Base-by-base conservation (phyloP, 2,888 invertebrate genomes). In the Charanyca ferruginea region DNA sequence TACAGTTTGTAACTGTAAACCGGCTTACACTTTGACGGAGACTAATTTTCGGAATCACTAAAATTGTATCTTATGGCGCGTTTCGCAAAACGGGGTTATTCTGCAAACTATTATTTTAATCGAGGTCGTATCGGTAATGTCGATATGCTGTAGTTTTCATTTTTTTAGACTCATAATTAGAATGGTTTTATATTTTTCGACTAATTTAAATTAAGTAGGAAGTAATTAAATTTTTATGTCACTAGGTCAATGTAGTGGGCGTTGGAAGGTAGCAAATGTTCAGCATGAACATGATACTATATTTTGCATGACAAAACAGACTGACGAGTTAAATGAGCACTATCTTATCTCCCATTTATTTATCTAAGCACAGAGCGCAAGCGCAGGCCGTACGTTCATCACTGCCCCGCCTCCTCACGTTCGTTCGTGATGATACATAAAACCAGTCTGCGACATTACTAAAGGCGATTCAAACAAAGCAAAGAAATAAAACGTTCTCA, bases 11-110 rank as follows among this genome's bases (percentile, higher is more conserved):
- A 74, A 83, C 77, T 72, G 72, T 71, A 57, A 75, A 82, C 79
- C 73, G 83, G 83, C 83, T 87, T 88, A 83, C 85, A 84, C 83
- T 84, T 84, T 83, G 86, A 83, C 82, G 66, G 77, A 66, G 79
- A 87, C 83, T 83, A 85, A 88, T 88, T 85, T 81, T 73, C 72
- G 75, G 70, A 81, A 73, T 79, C 70, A 66, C 72, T 79, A 73
- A 81, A 84, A 85, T 86, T 79, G 66, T 81, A 81, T 85, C 69
- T 69, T 73, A 66, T 66, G 57, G 54, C 18, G 44, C 60, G 66
- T 44, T 67, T 51, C 41, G 61, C 55, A 45, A 70, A 72, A 72
- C n/a, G 74, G 74, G 38, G 66, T 70, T 79, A 70, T 66, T 64
- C 63, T 59, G 74, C 55, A 53, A 76, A 75, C 48, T 65, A 69